These are phyloP conservation scores for Stomatorhinus ivindoensis DNA, from an alignment of 2,113 vertebrate genomes.

Conservation along the genomic window DNA sequence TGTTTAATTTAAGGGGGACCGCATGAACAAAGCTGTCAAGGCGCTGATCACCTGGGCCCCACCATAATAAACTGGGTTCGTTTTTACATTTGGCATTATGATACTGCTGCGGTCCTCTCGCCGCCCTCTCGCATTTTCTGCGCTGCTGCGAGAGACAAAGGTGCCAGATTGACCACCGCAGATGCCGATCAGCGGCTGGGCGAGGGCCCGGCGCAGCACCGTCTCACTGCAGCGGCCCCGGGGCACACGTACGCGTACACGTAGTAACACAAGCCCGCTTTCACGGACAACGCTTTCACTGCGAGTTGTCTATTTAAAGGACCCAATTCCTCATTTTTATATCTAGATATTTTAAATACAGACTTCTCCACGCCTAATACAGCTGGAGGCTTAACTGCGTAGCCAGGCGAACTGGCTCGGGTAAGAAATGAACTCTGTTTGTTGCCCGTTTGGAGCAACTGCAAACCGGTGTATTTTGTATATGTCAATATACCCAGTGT, in stretches of 20 bases:
- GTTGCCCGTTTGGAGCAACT: background rate
- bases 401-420: background rate
- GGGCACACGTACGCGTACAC: background rate
- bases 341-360: background rate
- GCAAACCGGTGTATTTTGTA: background rate
- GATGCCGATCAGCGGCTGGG: constrained; percentile 11
- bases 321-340: background rate
- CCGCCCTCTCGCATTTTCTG: background rate
- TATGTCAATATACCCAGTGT: background rate
- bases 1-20: background rate
- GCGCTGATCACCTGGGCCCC: background rate
- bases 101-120: background rate
- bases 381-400: constrained; percentile 8
- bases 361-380: background rate
- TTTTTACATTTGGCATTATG: background rate
- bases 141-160: constrained; percentile 10
- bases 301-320: background rate
- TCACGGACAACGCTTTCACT: background rate
- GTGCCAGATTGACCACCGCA: constrained; percentile 15
- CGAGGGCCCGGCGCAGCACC: constrained; percentile 5
- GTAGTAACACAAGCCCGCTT: background rate
- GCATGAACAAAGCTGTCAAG: background rate
- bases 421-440: background rate
- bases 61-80: background rate
- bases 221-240: background rate